Percentiles rank a stretch among this genome's conserved stretches.
phyloP scores from a whole-genome alignment of 2,888 invertebrate species.

The Philopedon plagiatum region DNA sequence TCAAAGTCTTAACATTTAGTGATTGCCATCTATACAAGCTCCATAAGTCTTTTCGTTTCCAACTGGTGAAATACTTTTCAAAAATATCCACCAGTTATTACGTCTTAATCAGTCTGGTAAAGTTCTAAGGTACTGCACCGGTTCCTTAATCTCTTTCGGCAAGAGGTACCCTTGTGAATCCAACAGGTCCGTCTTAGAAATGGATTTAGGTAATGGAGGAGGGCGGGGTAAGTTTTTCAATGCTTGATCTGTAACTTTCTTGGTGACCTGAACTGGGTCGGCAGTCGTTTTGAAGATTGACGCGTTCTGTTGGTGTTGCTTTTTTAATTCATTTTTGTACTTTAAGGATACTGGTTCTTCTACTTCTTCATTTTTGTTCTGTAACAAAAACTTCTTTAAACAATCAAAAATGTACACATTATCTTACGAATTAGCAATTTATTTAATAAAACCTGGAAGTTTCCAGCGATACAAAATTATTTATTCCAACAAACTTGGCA shows the following conservation, averaged over 20 bases:
- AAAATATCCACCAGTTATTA: neutral
- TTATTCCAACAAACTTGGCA: too few relatives aligned
- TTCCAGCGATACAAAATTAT: too few relatives aligned
- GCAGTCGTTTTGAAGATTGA: neutral
- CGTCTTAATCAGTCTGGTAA: conserved; percentile 61
- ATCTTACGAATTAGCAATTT: too few relatives aligned
- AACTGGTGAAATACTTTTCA: neutral
- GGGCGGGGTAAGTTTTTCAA: conserved; percentile 69
- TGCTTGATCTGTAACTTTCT: conserved; percentile 56
- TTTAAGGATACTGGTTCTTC: neutral
- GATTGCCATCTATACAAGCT: conserved; percentile 1
- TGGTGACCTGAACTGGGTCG: conserved; percentile 33
- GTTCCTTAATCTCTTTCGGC: conserved; percentile 69
- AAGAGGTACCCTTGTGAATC: conserved; percentile 80
- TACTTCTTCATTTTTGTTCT: conserved; percentile 8
- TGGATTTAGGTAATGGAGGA: conserved; percentile 70
- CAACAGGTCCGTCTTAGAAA: conserved; percentile 69
- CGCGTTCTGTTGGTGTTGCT: neutral
- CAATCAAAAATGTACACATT: too few relatives aligned
- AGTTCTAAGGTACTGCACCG: conserved; percentile 66
- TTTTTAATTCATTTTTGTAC: conserved; percentile 18
- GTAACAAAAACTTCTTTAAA: too few relatives aligned
- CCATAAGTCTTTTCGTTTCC: neutral
- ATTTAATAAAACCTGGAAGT: too few relatives aligned
- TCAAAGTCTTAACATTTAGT: neutral